Conservation (phyloP, 2,113 vertebrate genomes). For the Willisornis vidua region DNA sequence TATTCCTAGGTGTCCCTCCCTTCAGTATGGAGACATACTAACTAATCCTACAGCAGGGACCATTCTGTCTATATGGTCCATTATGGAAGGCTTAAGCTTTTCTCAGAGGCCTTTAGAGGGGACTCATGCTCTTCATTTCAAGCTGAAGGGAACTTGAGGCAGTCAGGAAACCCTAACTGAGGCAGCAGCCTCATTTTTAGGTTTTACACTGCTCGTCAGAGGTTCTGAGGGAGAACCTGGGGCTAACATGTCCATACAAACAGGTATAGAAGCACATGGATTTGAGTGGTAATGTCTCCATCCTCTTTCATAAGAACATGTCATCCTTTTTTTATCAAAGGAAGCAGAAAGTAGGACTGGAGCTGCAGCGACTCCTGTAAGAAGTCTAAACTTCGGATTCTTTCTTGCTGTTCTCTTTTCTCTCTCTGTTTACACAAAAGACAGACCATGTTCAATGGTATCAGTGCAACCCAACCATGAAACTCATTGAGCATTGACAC, state of each 20-base stretch:
- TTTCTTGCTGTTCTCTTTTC: background rate
- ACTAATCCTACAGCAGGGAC: background rate
- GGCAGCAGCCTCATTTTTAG: background rate
- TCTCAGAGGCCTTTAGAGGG: background rate
- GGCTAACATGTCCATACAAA: background rate
- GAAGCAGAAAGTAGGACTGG: background rate
- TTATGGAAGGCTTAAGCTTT: background rate
- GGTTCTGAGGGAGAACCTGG: background rate
- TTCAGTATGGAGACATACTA: background rate
- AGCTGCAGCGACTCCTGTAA: background rate
- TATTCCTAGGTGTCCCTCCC: background rate
- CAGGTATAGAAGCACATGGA: background rate
- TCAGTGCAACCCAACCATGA: slow-evolving; percentile 3
- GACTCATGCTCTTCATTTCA: background rate
- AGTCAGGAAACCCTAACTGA: background rate
- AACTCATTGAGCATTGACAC: slow-evolving; percentile 30
- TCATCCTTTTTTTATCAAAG: background rate
- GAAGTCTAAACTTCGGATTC: background rate
- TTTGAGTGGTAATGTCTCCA: background rate
- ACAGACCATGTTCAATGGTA: background rate
- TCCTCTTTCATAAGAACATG: background rate
- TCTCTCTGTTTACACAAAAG: slow-evolving; percentile 53
- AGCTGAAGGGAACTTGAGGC: background rate
- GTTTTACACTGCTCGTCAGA: background rate
- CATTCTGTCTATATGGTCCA: background rate